Percentiles rank a stretch among this genome's conserved stretches.
phyloP scores from a whole-genome alignment of 2,113 vertebrate species.

The Zonotrichia leucophrys region DNA sequence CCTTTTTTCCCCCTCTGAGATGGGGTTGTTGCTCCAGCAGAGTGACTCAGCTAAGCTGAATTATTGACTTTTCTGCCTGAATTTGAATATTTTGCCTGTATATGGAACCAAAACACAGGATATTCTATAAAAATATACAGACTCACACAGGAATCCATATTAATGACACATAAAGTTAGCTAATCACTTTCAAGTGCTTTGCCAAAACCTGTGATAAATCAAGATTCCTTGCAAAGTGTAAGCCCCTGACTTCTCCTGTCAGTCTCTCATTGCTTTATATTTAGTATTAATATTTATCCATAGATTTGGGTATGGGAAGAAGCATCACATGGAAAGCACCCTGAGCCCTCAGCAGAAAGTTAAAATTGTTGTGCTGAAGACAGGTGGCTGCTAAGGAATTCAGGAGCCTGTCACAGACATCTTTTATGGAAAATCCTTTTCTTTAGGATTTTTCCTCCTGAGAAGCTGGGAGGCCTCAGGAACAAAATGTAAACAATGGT shows the following conservation, averaged over 20 bases:
- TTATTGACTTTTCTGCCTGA: background rate
- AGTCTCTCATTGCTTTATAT: background rate
- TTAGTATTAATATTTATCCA: background rate
- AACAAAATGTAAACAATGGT: too few relatives aligned
- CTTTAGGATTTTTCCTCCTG: too few relatives aligned
- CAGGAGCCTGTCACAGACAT: background rate
- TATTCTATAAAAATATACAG: background rate
- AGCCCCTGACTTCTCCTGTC: background rate
- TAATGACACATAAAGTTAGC: background rate
- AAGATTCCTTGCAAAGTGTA: background rate
- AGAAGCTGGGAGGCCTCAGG: too few relatives aligned
- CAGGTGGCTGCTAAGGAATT: background rate
- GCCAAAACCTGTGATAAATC: background rate
- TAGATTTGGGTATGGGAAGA: background rate
- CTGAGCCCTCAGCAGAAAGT: background rate
- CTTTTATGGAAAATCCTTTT: too few relatives aligned
- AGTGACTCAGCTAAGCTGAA: constrained; percentile 28
- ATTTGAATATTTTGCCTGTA: background rate
- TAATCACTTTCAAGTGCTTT: background rate
- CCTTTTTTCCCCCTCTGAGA: background rate
- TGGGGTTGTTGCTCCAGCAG: background rate
- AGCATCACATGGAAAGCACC: background rate
- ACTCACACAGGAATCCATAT: background rate
- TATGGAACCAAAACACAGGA: background rate
- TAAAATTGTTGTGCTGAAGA: background rate